Conservation (phyloP, 1,140 invertebrate genomes). For the Sitophilus oryzae region DNA sequence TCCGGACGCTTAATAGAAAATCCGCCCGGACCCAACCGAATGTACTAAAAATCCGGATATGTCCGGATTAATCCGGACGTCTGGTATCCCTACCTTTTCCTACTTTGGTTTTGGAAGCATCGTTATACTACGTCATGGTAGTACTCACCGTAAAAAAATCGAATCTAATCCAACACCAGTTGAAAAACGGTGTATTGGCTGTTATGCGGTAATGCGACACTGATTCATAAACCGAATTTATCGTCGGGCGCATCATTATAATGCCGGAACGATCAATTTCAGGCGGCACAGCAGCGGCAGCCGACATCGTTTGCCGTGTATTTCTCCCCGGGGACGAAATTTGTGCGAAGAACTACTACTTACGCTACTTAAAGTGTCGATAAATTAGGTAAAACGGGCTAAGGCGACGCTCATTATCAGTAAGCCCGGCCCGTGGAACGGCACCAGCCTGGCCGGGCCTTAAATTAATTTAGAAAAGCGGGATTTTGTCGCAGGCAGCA, state of each 20-base stretch:
- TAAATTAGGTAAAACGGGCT: conserved; percentile 25
- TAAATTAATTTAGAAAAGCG: conserved; percentile 22
- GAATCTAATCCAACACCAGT: too few species aligned
- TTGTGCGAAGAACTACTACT: conserved; percentile 20
- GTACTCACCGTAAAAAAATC: too few species aligned
- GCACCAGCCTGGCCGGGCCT: conserved; percentile 2
- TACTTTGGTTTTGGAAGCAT: too few species aligned
- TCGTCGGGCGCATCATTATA: not conserved
- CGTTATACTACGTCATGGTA: too few species aligned
- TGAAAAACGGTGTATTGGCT: too few species aligned
- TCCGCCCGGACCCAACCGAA: too few species aligned
- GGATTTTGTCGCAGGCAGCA: conserved; percentile 18
- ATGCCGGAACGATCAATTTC: not conserved
- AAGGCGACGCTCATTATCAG: conserved; percentile 23
- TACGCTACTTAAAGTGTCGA: conserved; percentile 24
- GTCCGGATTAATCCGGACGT: too few species aligned
- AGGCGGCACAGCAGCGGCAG: not conserved
- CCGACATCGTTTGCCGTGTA: not conserved
- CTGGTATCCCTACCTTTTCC: too few species aligned
- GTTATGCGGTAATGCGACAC: too few species aligned
- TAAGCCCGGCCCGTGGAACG: conserved; percentile 23
- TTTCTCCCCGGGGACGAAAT: not conserved
- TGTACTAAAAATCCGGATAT: too few species aligned
- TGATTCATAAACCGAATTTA: not conserved
- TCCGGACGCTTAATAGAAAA: too few species aligned